These are phyloP conservation scores for Platysternon megacephalum DNA, from an alignment of 2,113 vertebrate genomes.

Conservation along the genomic window DNA sequence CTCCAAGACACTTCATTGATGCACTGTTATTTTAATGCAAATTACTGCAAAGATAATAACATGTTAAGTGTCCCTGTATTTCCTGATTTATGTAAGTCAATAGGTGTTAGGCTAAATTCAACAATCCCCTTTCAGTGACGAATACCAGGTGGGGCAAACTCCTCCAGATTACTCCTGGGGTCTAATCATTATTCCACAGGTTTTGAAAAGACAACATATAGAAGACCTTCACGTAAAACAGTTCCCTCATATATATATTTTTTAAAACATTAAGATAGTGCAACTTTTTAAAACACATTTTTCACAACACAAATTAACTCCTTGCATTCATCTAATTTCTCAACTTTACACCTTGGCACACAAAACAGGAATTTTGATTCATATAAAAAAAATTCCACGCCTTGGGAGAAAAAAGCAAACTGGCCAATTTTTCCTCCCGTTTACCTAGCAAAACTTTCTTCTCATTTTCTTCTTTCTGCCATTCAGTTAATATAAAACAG, in stretches of 20 bases:
- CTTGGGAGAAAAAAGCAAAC: slow-evolving; percentile 74
- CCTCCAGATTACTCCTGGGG: slow-evolving; percentile 79
- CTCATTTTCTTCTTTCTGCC: slow-evolving; percentile 67
- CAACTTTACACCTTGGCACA: slow-evolving; percentile 91
- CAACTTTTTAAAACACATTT: slow-evolving; percentile 88
- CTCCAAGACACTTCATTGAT: slow-evolving; percentile 46
- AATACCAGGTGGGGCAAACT: slow-evolving; percentile 60
- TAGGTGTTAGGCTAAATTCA: slow-evolving; percentile 77
- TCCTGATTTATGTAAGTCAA: slow-evolving; percentile 55
- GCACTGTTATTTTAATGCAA: slow-evolving; percentile 49
- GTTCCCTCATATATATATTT: slow-evolving; percentile 81
- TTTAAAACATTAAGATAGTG: slow-evolving; percentile 92
- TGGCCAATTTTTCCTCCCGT: slow-evolving; percentile 77
- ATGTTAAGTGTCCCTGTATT: slow-evolving; percentile 70
- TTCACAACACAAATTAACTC: slow-evolving; percentile 82
- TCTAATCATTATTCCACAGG: slow-evolving; percentile 80
- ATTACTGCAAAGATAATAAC: slow-evolving; percentile 69
- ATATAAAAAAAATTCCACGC: slow-evolving; percentile 71
- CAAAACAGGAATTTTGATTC: slow-evolving; percentile 86
- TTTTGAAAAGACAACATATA: slow-evolving; percentile 77
- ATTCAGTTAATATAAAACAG: slow-evolving; percentile 73
- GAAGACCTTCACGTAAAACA: slow-evolving; percentile 78
- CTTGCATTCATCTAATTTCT: slow-evolving; percentile 81
- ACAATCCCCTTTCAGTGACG: slow-evolving; percentile 73
- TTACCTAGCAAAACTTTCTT: slow-evolving; percentile 71